A percentile compares a stretch with the other conserved stretches of the same genome.
These are phyloP conservation scores for Macrotis lagotis DNA, from an alignment of 2,113 vertebrate species.

Conservation along the genomic window DNA sequence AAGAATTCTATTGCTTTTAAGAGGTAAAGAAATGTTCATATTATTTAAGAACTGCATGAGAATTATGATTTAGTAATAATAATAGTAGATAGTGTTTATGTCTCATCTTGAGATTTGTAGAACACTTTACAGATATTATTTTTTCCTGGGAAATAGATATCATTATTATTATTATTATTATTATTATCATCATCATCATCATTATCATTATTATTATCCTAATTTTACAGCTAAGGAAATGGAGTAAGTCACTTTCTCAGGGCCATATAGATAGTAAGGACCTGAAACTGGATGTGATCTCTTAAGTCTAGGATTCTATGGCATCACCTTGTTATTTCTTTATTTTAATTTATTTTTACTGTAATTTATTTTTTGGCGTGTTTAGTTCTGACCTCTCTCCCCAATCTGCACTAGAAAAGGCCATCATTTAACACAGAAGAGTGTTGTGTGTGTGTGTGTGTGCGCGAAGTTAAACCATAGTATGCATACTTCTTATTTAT, in stretches of 20 bases:
- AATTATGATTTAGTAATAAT: background rate
- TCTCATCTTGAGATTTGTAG: background rate
- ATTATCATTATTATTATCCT: background rate
- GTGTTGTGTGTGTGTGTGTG: too few relatives aligned
- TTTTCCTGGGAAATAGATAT: background rate
- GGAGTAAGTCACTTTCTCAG: background rate
- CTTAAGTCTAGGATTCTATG: background rate
- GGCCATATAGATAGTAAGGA: background rate
- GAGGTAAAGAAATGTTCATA: background rate
- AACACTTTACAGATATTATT: slow-evolving; percentile 10
- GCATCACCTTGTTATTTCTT: background rate
- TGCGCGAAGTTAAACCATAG: too few relatives aligned
- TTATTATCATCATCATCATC: too few relatives aligned
- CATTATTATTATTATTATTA: too few relatives aligned
- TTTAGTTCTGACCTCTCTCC: background rate
- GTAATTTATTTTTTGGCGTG: background rate
- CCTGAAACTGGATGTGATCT: background rate
- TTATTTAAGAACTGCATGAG: background rate
- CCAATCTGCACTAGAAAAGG: background rate
- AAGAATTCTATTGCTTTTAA: background rate
- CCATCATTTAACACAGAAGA: background rate
- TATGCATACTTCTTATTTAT: too few relatives aligned
- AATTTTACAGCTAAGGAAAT: slow-evolving; percentile 24
- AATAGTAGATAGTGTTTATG: slow-evolving; percentile 10
- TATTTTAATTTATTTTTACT: background rate